Base-by-base conservation (phyloP, 1,140 invertebrate genomes). In the Drosophila funebris region DNA sequence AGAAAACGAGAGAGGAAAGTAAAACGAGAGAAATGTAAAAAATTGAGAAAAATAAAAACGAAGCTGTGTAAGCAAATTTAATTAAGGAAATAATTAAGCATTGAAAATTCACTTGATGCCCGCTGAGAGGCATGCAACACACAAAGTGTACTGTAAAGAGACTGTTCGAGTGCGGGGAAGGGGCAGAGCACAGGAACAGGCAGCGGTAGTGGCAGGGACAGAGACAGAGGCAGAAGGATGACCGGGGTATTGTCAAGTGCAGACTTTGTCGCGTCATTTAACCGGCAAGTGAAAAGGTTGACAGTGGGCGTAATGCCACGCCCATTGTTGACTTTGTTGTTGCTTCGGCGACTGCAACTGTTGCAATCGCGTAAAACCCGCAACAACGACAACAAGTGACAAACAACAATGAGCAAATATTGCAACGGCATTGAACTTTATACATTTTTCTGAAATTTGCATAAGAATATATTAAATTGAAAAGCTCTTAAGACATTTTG, bases 41-140 rank as follows among this genome's bases (percentile, higher is more conserved):
- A 31, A 44, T 27, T 22, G 39, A 29, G 33, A n/a, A 8, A 72
- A 52, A 58, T n/a, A 52, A 46, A 73, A 39, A 50, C 4, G 56
- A 46, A 37, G 61, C 61, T 68, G 46, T 56, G 44, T 63, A 57
- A 66, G 50, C 58, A 80, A 78, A 90, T 90, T 76, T 90, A 90
- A 90, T 90, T 90, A 90, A 77, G 76, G 66, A 83, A 88, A 90
- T 88, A 84, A 90, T 90, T 84, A 90, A 79, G 82, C 88, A 83
- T 81, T 84, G 70, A 87, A 84, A 87, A 77, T 83, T 76, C 83
- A 74, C 76, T 88, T 63, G 60, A 69, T 87, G 69, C 44, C 68
- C 71, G 52, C 63, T 56, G 82, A 63, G 66, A 58, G 58, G 56
- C 43, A 27, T 57, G 52, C 53, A 36, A 62, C 46, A 31, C 27